Evolutionary conservation across 2,888 invertebrate genomes (phyloP).

Genomic region (Oscheius onirici): DNA sequence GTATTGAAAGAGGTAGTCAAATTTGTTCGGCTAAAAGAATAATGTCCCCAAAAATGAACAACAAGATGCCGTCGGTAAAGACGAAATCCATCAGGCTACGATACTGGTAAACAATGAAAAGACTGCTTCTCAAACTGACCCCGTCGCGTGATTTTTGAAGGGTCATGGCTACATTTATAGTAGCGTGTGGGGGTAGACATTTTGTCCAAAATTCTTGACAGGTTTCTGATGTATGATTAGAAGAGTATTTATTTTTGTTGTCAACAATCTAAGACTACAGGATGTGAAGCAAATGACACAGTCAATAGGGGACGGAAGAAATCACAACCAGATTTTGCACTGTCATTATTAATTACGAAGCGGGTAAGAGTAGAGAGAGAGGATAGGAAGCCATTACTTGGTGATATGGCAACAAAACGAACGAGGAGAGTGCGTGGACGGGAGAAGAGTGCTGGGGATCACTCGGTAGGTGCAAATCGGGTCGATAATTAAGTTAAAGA

Average conservation of each 20-base stretch:
- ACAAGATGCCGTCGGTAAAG: too few species aligned
- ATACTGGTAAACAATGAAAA: too few species aligned
- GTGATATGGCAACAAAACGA: constrained; percentile 19
- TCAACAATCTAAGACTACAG: background rate
- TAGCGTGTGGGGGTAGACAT: too few species aligned
- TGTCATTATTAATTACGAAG: constrained; percentile 8
- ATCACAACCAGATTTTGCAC: constrained; percentile 32
- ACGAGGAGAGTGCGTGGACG: background rate
- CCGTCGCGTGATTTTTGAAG: too few species aligned
- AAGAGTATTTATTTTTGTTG: constrained; percentile 21
- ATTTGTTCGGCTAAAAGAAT: too few species aligned
- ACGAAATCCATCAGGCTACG: too few species aligned
- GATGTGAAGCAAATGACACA: constrained; percentile 22
- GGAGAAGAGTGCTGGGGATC: constrained; percentile 21
- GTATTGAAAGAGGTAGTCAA: too few species aligned
- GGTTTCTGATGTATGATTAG: background rate
- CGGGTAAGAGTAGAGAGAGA: background rate
- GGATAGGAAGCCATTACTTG: background rate
- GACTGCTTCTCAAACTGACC: too few species aligned
- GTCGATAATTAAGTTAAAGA: background rate
- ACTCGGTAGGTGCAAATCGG: constrained; percentile 23
- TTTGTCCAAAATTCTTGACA: too few species aligned
- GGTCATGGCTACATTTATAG: too few species aligned
- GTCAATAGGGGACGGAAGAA: background rate
- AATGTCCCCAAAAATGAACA: too few species aligned